These are phyloP conservation scores for Xestobium rufovillosum DNA, from an alignment of 2,888 invertebrate species.

Conservation along the genomic window DNA sequence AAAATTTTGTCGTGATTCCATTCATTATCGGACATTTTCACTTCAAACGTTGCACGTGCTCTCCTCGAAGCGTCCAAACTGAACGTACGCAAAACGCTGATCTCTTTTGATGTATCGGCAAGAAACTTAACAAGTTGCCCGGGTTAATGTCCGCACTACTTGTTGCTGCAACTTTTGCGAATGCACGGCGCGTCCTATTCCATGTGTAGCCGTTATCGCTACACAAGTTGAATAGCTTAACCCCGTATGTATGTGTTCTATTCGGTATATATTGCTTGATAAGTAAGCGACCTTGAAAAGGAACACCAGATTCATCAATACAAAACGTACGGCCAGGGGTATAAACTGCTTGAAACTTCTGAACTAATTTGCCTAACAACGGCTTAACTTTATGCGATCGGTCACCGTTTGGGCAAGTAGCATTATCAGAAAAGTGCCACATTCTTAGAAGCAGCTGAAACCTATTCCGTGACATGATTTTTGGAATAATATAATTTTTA, in stretches of 20 bases:
- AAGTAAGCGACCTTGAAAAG: conserved; percentile 5
- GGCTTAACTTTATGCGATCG: conserved; percentile 4
- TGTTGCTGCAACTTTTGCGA: too few relatives aligned
- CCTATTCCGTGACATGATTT: conserved; percentile 4
- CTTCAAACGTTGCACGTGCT: too few relatives aligned
- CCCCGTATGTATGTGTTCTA: conserved; percentile 4
- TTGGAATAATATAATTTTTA: conserved; percentile 1
- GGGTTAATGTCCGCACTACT: too few relatives aligned
- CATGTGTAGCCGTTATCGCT: too few relatives aligned
- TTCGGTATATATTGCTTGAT: background rate
- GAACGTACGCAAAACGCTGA: too few relatives aligned
- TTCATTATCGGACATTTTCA: too few relatives aligned
- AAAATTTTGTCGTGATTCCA: too few relatives aligned
- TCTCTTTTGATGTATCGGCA: too few relatives aligned
- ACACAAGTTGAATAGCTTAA: conserved; percentile 1
- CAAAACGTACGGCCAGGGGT: conserved; percentile 4
- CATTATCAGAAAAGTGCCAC: conserved; percentile 6
- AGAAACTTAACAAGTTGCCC: too few relatives aligned
- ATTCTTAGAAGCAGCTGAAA: conserved; percentile 5
- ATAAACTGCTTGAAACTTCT: conserved; percentile 4
- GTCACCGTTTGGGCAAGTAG: conserved; percentile 4
- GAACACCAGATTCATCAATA: conserved; percentile 4
- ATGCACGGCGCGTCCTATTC: too few relatives aligned
- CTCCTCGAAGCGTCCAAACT: too few relatives aligned
- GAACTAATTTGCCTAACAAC: conserved; percentile 1